Conservation (phyloP, 2,888 invertebrate genomes). For the Melolontha melolontha region DNA sequence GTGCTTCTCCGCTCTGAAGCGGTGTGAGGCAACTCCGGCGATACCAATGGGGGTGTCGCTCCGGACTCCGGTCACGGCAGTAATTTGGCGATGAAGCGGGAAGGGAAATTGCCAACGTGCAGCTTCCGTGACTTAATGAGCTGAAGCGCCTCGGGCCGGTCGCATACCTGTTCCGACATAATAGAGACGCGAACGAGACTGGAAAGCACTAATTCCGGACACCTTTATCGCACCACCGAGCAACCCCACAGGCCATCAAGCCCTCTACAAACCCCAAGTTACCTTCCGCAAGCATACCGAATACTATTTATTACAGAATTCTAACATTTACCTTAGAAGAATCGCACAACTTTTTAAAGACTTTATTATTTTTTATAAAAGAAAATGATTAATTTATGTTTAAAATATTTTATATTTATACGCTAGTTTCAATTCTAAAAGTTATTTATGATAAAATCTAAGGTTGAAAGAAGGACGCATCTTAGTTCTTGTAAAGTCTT, state of each 20-base stretch:
- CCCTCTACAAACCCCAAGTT: slow-evolving; percentile 30
- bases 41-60: slow-evolving; percentile 42
- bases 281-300: slow-evolving; percentile 20
- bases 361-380: not conserved
- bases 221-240: slow-evolving; percentile 39
- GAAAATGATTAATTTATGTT: too few species aligned
- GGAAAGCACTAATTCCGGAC: slow-evolving; percentile 47
- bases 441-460: too few species aligned
- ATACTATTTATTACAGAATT: slow-evolving; percentile 18
- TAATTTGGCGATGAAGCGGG: slow-evolving; percentile 64
- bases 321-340: slow-evolving; percentile 15
- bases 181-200: slow-evolving; percentile 54
- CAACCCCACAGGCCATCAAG: slow-evolving; percentile 37
- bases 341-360: not conserved
- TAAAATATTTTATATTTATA: too few species aligned
- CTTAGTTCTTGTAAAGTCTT: too few species aligned
- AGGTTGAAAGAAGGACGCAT: too few species aligned
- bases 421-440: too few species aligned
- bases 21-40: slow-evolving; percentile 43
- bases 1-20: slow-evolving; percentile 6
- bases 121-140: slow-evolving; percentile 67
- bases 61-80: slow-evolving; percentile 63
- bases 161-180: slow-evolving; percentile 48
- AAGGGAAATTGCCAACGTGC: slow-evolving; percentile 67
- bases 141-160: slow-evolving; percentile 41